Evolutionary conservation across 2,888 invertebrate species (phyloP), one percentile per base, ranked within the genome.

Genomic region (Cephalotes varians): DNA sequence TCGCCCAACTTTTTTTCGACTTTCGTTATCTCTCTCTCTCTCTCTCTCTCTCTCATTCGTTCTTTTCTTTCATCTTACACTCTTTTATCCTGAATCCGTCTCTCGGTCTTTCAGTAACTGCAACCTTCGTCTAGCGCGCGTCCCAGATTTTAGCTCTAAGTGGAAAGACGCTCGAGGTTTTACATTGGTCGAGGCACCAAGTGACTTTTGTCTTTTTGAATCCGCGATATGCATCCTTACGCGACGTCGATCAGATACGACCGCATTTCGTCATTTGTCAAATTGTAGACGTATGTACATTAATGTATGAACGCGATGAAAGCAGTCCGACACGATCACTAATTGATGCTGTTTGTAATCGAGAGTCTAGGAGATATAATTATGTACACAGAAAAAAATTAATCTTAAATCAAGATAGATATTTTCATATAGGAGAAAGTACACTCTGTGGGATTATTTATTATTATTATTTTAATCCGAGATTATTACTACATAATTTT

Each of bases 111-210:
- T 12, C 82, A 5, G 37, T 67, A 65, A 76, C 72, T 40, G 44
- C 84, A 77, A 64, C 62, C 74, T 73, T 79, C 69, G 69, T 54
- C 67, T 73, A 60, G 15, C 64, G 80, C 64, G 80, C 65, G 89
- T 69, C 80, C 88, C 80, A 89, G 80, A 88, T 89, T 89, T 88
- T 74, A 81, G 77, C 83, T 79, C n/a, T 74, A 85, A 88, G 77
- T 86, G 84, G 74, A 37, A 86, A 85, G 85, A 88, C 81, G 83
- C 73, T 83, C 81, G 83, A 71, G 83, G 81, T 85, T 89, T 85
- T 54, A 74, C 85, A 73, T 65, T 72, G 64, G 58, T 69, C 83
- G 44, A 72, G 67, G 54, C 69, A 81, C 47, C 83, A 60, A 73
- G 65, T 76, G 81, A 83, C 84, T 84, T 84, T 87, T 85, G 67